A percentile compares a stretch with the other conserved stretches of the same genome.
Evolutionary conservation across 1,140 invertebrate genomes (phyloP).

Genomic region (Pseudachorutes palmiensis): DNA sequence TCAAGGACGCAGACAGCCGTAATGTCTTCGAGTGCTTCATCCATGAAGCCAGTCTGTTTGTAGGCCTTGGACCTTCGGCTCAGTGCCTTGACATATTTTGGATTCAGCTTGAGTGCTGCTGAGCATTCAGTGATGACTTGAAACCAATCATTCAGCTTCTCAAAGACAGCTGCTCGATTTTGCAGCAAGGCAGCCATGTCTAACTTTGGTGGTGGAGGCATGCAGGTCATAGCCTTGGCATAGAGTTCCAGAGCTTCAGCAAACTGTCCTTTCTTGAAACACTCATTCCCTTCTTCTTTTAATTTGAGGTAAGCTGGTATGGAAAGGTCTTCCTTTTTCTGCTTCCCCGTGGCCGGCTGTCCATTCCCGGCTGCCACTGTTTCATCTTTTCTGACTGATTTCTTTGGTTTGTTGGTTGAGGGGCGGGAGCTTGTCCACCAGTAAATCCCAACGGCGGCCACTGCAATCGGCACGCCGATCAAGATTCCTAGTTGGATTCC

Average conservation of each 20-base stretch:
- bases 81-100: slow-evolving; percentile 82
- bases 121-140: slow-evolving; percentile 75
- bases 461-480: background rate
- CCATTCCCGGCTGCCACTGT: background rate
- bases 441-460: background rate
- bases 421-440: background rate
- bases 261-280: slow-evolving; percentile 76
- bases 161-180: slow-evolving; percentile 89
- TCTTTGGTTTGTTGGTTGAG: background rate
- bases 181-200: slow-evolving; percentile 87
- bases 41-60: slow-evolving; percentile 66
- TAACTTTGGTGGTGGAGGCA: slow-evolving; percentile 83
- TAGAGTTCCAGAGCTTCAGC: slow-evolving; percentile 80
- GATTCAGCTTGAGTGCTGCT: slow-evolving; percentile 73
- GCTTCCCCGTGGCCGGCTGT: too few species aligned
- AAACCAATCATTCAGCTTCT: slow-evolving; percentile 54
- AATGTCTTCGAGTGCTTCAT: slow-evolving; percentile 77
- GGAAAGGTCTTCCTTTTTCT: too few species aligned
- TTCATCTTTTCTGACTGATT: background rate
- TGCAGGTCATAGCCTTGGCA: too few species aligned
- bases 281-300: slow-evolving; percentile 80
- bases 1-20: slow-evolving; percentile 85
- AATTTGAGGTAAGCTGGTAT: slow-evolving; percentile 40
- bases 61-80: slow-evolving; percentile 70
- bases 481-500: background rate